Evolutionary conservation across 2,113 vertebrate genomes (phyloP).

Genomic region (Psilopogon haemacephalus): DNA sequence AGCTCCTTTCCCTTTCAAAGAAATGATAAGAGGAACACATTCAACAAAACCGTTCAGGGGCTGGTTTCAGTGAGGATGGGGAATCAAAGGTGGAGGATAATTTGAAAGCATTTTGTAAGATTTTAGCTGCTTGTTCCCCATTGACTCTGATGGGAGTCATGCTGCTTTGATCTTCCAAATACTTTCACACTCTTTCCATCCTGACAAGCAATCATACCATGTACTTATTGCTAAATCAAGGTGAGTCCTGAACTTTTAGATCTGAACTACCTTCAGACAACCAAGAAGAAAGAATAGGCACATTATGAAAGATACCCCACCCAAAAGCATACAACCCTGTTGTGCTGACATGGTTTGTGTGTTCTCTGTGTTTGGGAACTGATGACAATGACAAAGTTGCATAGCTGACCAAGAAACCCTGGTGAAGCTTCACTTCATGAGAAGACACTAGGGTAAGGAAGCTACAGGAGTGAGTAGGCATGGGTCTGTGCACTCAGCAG

Average conservation of each 20-base stretch:
- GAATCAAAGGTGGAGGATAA: background rate
- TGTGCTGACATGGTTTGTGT: rapidly evolving
- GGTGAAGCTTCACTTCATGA: background rate
- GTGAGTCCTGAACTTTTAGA: background rate
- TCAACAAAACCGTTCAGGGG: background rate
- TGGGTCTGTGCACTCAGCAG: background rate
- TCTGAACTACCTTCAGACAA: background rate
- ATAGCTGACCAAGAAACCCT: background rate
- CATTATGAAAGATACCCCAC: background rate
- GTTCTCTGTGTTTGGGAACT: rapidly evolving
- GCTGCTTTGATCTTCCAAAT: conserved; percentile 28
- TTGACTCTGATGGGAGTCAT: conserved; percentile 12
- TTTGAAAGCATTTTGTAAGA: conserved; percentile 36
- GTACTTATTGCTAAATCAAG: background rate
- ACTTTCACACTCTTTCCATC: background rate
- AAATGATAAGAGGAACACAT: background rate
- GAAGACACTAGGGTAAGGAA: background rate
- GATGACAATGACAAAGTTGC: background rate
- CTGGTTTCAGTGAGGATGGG: background rate
- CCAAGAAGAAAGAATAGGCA: background rate
- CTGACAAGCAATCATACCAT: background rate
- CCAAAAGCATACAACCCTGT: background rate
- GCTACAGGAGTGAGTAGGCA: background rate
- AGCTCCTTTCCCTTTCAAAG: background rate
- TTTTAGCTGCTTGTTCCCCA: conserved; percentile 18